These are phyloP conservation scores for Ceratosolen fusciceps DNA, from an alignment of 1,140 invertebrate species.

Conservation along the genomic window DNA sequence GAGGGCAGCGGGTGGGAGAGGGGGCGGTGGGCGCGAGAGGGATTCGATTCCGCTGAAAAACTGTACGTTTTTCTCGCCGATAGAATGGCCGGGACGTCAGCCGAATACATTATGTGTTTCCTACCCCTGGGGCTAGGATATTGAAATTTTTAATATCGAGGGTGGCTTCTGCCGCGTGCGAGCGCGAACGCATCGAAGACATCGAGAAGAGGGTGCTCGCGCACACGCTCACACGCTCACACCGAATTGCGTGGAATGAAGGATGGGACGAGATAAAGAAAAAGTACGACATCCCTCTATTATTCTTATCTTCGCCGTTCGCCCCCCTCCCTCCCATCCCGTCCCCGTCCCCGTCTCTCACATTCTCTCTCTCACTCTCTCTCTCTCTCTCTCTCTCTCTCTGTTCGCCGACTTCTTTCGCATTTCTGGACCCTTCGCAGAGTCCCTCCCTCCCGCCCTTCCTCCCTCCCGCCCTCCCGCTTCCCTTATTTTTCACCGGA, in stretches of 20 bases:
- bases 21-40: conserved; percentile 54
- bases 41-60: conserved; percentile 72
- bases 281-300: conserved; percentile 26
- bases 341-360: neutral
- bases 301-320: neutral
- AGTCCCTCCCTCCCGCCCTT: conserved; percentile 29
- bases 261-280: conserved; percentile 26
- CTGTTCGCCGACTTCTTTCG: neutral
- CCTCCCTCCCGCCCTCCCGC: conserved; percentile 33
- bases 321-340: too few species aligned
- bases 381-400: conserved; percentile 6
- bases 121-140: conserved; percentile 72
- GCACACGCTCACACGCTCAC: neutral
- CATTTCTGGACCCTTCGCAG: conserved; percentile 28
- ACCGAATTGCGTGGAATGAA: conserved; percentile 2
- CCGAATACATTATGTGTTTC: conserved; percentile 73
- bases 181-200: conserved; percentile 5
- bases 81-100: conserved; percentile 73
- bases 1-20: conserved; percentile 21
- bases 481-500: conserved; percentile 46
- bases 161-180: conserved; percentile 51
- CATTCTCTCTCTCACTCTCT: too few species aligned
- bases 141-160: conserved; percentile 73
- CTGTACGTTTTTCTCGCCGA: conserved; percentile 72
- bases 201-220: conserved; percentile 30